A percentile compares a stretch with the other conserved stretches of the same genome.
Evolutionary conservation across 1,140 invertebrate species (phyloP).

Genomic region (Drosophila mojavensis): DNA sequence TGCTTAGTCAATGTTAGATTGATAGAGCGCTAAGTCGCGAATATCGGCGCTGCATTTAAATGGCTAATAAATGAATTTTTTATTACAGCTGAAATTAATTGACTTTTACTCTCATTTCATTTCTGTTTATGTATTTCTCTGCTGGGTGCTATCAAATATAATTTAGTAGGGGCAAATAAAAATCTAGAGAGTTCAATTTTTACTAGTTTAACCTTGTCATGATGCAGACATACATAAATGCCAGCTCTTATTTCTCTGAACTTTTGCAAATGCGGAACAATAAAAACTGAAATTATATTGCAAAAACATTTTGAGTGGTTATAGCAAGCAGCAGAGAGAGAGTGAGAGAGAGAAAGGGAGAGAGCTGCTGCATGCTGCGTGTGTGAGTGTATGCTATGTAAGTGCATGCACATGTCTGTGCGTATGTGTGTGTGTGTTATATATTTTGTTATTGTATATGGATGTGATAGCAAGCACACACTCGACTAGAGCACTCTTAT

Average conservation of each 20-base stretch:
- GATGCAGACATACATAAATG: too few species aligned
- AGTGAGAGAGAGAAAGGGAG: too few species aligned
- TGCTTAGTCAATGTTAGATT: constrained; percentile 12
- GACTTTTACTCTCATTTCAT: not conserved
- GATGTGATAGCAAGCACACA: not conserved
- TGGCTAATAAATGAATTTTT: constrained; percentile 16
- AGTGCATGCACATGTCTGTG: not conserved
- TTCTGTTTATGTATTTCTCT: not conserved
- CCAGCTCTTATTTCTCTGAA: too few species aligned
- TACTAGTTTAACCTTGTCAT: too few species aligned
- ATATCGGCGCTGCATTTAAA: not conserved
- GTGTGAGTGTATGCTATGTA: not conserved
- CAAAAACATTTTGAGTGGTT: not conserved
- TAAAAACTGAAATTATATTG: not conserved
- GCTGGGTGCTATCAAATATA: not conserved
- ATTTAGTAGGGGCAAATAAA: too few species aligned
- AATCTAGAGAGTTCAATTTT: too few species aligned
- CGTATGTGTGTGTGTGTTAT: not conserved
- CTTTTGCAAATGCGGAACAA: too few species aligned
- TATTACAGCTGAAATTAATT: constrained; percentile 8
- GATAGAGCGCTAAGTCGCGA: constrained; percentile 2
- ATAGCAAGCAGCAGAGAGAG: not conserved
- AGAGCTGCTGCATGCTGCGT: not conserved
- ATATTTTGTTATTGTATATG: not conserved
- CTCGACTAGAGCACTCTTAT: not conserved